phyloP scores from a whole-genome alignment of 2,888 invertebrate species.

The Acleris holmiana region DNA sequence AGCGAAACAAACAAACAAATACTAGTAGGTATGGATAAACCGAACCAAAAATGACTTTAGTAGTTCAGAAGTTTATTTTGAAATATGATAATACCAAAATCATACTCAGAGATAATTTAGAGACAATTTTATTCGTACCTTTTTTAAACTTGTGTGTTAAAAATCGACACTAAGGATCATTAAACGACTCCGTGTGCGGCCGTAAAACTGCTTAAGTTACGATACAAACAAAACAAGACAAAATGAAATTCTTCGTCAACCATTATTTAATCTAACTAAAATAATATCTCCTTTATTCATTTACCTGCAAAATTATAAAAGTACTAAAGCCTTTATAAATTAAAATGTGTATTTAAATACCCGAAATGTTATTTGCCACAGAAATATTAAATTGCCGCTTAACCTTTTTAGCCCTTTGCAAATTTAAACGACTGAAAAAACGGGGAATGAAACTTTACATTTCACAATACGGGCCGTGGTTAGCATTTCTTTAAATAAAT shows the following conservation, averaged over 20 bases:
- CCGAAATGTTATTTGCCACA: conserved; percentile 29
- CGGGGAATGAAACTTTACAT: conserved; percentile 11
- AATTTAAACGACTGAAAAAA: conserved; percentile 32
- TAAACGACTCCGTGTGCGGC: no score
- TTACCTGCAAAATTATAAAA: conserved; percentile 25
- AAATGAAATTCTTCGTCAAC: neutral
- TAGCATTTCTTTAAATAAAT: conserved; percentile 12
- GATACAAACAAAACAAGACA: conserved; percentile 9
- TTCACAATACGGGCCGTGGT: conserved; percentile 17
- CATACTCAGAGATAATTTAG: no score
- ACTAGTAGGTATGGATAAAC: no score
- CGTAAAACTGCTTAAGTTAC: no score
- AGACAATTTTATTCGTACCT: no score
- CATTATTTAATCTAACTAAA: no score
- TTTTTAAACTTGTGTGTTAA: no score
- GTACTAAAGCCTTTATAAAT: conserved; percentile 27
- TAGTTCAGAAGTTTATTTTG: no score
- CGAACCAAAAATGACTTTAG: no score
- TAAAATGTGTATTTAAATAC: conserved; percentile 28
- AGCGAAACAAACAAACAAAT: no score
- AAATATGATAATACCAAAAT: no score
- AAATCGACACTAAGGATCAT: no score
- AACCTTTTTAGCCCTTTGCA: conserved; percentile 30
- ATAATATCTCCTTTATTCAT: conserved; percentile 23
- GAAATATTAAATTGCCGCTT: conserved; percentile 32